Evolutionary conservation across 2,888 invertebrate species (phyloP), one percentile per base, ranked within the genome.

Genomic region (Synanthedon formicaeformis): DNA sequence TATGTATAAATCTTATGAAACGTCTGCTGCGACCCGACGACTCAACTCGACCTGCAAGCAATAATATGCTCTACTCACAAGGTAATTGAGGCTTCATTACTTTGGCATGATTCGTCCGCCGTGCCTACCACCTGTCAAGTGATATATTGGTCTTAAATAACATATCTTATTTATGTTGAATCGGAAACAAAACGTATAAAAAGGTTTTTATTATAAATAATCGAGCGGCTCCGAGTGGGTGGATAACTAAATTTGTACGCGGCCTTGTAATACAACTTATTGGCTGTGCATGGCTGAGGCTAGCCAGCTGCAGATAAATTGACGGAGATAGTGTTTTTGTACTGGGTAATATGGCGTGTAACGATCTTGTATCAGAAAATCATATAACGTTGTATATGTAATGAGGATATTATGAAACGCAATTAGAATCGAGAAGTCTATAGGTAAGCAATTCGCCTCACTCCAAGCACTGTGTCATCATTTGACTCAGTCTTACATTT

Each of bases 131-230:
- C 87, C 87, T 87, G 87, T 86, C 86, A 84, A 78, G 87, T 87
- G 86, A 87, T 84, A 85, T 87, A 87, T 84, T 81, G 77, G 75
- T 81, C 82, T 84, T 83, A 86, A 87, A 86, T 86, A 88, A 87
- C 87, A 87, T 87, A 86, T 88, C 88, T 88, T 88, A 88, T 88
- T 88, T 87, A 88, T 87, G 87, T 86, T 83, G 86, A 83, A 86
- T 87, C 81, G 76, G 78, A 82, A 85, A 85, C 80, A 84, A 86
- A 88, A 84, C 77, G 81, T 77, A 84, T 75, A 84, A 87, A 86
- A 87, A 79, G 69, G 66, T 71, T 75, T 53, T 81, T 81, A 81
- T 80, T 81, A 81, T 83, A 83, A 84, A 83, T 83, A 83, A 85
- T 82, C 76, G 78, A 67, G 67, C 60, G 62, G 50, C 63, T 61